Percentiles rank a stretch among this genome's conserved stretches.
Evolutionary conservation across 2,113 vertebrate genomes (phyloP).

Genomic region (Alligator mississippiensis): DNA sequence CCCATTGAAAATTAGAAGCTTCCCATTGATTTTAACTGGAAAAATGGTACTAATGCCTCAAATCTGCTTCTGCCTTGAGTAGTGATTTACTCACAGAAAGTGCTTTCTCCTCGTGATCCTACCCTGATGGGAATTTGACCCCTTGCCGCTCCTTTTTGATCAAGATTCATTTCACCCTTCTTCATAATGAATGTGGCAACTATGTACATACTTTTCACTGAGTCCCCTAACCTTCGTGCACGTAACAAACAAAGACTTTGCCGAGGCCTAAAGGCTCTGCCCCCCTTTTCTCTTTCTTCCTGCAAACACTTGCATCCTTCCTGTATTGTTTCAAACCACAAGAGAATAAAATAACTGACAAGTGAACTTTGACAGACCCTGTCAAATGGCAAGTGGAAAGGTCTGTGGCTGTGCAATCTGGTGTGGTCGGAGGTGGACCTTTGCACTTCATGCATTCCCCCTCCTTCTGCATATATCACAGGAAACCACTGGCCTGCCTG

Average conservation of each 20-base stretch:
- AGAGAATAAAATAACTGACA: conserved; percentile 70
- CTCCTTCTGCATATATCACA: conserved; percentile 41
- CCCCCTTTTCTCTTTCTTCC: conserved; percentile 54
- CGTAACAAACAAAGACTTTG: background rate
- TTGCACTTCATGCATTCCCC: background rate
- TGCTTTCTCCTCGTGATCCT: background rate
- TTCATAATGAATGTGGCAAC: background rate
- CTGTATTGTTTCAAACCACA: conserved; percentile 81
- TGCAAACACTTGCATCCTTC: conserved; percentile 89
- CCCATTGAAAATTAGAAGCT: background rate
- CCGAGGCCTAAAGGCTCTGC: background rate
- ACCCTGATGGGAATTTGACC: conserved; percentile 19
- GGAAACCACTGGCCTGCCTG: conserved; percentile 15
- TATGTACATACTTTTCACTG: background rate
- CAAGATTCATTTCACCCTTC: background rate
- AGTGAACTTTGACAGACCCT: background rate
- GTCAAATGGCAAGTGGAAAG: conserved; percentile 7
- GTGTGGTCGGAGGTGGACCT: conserved; percentile 45
- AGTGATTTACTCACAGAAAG: background rate
- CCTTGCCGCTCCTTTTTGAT: background rate
- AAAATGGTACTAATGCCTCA: fast-evolving
- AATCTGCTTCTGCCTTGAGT: fast-evolving
- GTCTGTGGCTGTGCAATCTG: background rate
- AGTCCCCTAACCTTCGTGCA: background rate
- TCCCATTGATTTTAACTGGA: background rate